Evolutionary conservation across 2,888 invertebrate genomes (phyloP), one percentile per base, ranked within the genome.

Genomic region (Hesperia comma): DNA sequence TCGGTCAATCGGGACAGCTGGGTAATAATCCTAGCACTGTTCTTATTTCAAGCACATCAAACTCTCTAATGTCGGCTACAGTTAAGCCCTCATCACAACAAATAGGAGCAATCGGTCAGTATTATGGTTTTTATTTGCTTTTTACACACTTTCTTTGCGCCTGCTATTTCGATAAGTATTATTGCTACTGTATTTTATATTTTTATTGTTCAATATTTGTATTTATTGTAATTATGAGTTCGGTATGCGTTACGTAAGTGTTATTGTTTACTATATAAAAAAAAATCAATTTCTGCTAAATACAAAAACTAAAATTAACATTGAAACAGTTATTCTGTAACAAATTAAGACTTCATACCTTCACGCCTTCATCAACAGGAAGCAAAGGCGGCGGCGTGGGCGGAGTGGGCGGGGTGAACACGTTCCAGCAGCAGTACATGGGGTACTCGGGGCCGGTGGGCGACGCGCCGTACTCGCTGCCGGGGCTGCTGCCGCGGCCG

Each of bases 21-120:
- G 94, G 95, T 72, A 97, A 95, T 82, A 97, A 96, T 85, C 97
- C 97, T 60, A 97, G 96, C 80, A 97, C 97, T 17, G 96, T 98
- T 75, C 94, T 98, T 77, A 98, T 98, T 74, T 97, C 97, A 46
- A 96, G 97, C 71, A 96, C 96, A 67, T 96, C 97, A 68, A 97
- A 97, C 86, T 96, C 96, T 41, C 93, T 98, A 75, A 98, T 98
- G 97, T 97, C 97, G 6, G 96, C 97, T 43, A 96, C 96, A 69
- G 97, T 97, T 61, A 98, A 97, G 80, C 96, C 96, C 8, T 95
- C 96, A 43, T 94, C 95, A 70, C 97, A 97, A 85, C 95, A 95
- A 77, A 96, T 97, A 75, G 97, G 97, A 72, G 97, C 97, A 68
- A 97, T 97, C 75, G 97, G 97, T 92, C 78, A 75, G 84, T 82